These are phyloP conservation scores for Apotomis turbidana DNA, from an alignment of 2,888 invertebrate genomes.

Conservation along the genomic window DNA sequence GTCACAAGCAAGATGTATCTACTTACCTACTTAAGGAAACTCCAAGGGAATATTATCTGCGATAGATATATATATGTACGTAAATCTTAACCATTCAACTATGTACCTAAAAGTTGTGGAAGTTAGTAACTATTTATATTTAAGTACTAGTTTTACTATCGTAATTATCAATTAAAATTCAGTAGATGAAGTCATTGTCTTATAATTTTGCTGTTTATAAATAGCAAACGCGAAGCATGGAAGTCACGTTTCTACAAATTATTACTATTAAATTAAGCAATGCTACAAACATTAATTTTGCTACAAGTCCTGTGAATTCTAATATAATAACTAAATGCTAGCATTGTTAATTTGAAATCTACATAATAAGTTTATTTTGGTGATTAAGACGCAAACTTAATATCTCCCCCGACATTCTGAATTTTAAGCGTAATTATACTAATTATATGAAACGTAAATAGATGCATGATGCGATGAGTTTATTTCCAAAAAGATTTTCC, in stretches of 20 bases:
- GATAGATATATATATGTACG: too few species aligned
- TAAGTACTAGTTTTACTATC: too few species aligned
- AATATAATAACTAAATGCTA: slow-evolving; percentile 16
- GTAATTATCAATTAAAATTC: background rate
- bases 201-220: background rate
- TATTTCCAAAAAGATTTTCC: too few species aligned
- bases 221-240: background rate
- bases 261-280: slow-evolving; percentile 9
- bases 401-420: slow-evolving; percentile 3
- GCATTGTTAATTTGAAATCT: slow-evolving; percentile 12
- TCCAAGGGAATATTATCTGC: background rate
- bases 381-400: background rate
- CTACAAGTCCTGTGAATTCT: background rate
- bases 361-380: slow-evolving; percentile 16
- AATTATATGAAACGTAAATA: background rate
- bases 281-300: slow-evolving; percentile 12
- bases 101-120: too few species aligned
- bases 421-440: background rate
- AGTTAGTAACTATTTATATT: too few species aligned
- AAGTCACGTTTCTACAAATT: slow-evolving; percentile 4
- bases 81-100: too few species aligned
- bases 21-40: background rate
- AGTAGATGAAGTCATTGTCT: background rate
- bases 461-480: background rate
- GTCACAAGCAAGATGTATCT: slow-evolving; percentile 1